Evolutionary conservation across 2,888 invertebrate species (phyloP).

Genomic region (Pachliopta kotzebuea): DNA sequence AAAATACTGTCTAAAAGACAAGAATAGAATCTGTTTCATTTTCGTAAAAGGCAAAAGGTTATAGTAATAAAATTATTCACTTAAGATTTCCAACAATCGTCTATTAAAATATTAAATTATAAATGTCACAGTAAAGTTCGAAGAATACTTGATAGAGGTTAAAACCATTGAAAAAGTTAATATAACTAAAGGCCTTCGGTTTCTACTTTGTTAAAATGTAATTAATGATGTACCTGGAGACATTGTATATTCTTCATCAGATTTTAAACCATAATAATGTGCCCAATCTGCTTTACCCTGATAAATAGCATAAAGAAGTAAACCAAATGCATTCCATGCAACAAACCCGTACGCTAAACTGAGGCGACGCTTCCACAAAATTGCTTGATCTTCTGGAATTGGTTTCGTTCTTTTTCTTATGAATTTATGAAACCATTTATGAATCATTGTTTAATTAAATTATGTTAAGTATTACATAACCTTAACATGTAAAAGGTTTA

Average conservation of each 20-base stretch:
- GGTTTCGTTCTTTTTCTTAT: slow-evolving; percentile 66
- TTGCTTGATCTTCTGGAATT: slow-evolving; percentile 72
- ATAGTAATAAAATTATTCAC: too few relatives aligned
- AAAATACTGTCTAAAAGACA: too few relatives aligned
- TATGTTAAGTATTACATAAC: slow-evolving; percentile 6
- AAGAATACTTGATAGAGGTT: too few relatives aligned
- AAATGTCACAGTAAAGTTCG: too few relatives aligned
- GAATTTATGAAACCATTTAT: slow-evolving; percentile 69
- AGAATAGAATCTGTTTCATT: too few relatives aligned
- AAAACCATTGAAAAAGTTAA: too few relatives aligned
- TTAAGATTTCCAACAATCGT: too few relatives aligned
- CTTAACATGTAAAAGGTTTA: background rate
- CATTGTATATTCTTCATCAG: slow-evolving; percentile 77
- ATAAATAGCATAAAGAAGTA: slow-evolving; percentile 80
- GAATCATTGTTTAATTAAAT: slow-evolving; percentile 44
- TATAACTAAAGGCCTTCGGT: too few relatives aligned
- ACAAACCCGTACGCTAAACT: slow-evolving; percentile 83
- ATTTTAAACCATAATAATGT: slow-evolving; percentile 82
- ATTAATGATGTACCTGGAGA: slow-evolving; percentile 76
- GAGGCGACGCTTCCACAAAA: slow-evolving; percentile 81
- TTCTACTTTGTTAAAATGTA: too few relatives aligned
- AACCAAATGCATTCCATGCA: slow-evolving; percentile 87
- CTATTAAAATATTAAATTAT: too few relatives aligned
- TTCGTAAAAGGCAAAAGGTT: too few relatives aligned
- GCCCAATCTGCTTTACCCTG: slow-evolving; percentile 85